phyloP scores from a whole-genome alignment of 1,140 invertebrate genomes.

The Nymphalis io region DNA sequence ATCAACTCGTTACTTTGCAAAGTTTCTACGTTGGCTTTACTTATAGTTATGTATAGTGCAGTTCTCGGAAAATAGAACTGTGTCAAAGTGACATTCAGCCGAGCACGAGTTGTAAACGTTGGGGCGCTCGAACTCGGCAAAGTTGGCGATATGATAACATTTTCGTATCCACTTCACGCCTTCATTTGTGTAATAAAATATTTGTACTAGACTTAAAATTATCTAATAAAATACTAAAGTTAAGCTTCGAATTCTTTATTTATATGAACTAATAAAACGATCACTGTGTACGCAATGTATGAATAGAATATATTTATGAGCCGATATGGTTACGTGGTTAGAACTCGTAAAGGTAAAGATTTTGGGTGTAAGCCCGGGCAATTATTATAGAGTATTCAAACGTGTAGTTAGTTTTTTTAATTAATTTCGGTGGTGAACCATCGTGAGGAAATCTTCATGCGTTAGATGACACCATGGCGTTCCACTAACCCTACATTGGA shows the following conservation, averaged over 20 bases:
- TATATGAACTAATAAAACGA: no score
- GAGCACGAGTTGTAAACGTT: constrained; percentile 17
- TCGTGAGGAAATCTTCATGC: no score
- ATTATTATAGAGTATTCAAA: no score
- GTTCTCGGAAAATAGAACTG: constrained; percentile 20
- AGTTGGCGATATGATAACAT: constrained; percentile 19
- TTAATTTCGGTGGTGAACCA: no score
- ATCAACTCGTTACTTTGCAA: constrained; percentile 23
- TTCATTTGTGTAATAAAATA: constrained; percentile 7
- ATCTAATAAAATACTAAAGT: not conserved
- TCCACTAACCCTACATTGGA: no score
- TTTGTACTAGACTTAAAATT: constrained; percentile 4
- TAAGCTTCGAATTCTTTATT: not conserved
- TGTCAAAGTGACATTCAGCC: constrained; percentile 25
- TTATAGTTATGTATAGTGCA: constrained; percentile 16
- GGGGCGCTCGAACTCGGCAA: constrained; percentile 7
- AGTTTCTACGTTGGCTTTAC: constrained; percentile 1
- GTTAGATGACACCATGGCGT: no score
- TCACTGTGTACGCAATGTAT: no score
- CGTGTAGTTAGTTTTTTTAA: no score
- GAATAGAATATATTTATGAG: no score
- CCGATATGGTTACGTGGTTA: no score
- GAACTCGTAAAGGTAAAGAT: no score
- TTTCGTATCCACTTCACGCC: constrained; percentile 15
- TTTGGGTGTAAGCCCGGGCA: no score